These are phyloP conservation scores for Corythaeola cristata DNA, from an alignment of 2,113 vertebrate genomes.

Conservation along the genomic window DNA sequence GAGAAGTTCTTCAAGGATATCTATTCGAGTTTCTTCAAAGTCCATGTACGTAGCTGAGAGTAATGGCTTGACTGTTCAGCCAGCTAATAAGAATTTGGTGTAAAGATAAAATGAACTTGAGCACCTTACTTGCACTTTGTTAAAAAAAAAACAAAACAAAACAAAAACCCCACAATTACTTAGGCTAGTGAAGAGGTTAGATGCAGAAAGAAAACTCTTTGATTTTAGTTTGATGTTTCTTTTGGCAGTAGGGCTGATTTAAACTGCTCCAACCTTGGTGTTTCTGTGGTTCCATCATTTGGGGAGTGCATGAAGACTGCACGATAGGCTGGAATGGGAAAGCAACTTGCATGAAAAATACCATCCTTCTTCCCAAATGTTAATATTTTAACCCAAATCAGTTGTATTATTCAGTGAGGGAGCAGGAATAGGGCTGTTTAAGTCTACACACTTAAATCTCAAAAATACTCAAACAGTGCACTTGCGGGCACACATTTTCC, in stretches of 20 bases:
- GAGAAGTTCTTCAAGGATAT: background rate
- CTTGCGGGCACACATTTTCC: background rate
- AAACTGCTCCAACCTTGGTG: background rate
- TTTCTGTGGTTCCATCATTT: background rate
- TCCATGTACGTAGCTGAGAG: background rate
- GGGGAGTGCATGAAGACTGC: background rate
- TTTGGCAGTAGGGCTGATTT: background rate
- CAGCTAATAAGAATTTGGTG: background rate
- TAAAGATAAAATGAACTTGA: background rate
- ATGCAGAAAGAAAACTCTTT: background rate
- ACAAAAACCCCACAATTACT: background rate
- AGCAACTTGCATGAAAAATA: background rate
- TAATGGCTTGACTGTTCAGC: background rate
- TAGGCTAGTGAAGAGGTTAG: background rate
- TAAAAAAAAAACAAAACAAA: background rate
- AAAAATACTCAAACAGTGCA: background rate
- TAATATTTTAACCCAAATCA: background rate
- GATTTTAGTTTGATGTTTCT: background rate
- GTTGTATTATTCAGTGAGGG: background rate
- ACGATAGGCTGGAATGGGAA: background rate
- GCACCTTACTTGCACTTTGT: background rate
- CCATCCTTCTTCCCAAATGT: background rate
- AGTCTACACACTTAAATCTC: background rate
- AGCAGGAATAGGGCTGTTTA: background rate
- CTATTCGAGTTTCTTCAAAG: background rate